Base-by-base conservation (phyloP, 2,888 invertebrate genomes). In the Pachliopta kotzebuea region DNA sequence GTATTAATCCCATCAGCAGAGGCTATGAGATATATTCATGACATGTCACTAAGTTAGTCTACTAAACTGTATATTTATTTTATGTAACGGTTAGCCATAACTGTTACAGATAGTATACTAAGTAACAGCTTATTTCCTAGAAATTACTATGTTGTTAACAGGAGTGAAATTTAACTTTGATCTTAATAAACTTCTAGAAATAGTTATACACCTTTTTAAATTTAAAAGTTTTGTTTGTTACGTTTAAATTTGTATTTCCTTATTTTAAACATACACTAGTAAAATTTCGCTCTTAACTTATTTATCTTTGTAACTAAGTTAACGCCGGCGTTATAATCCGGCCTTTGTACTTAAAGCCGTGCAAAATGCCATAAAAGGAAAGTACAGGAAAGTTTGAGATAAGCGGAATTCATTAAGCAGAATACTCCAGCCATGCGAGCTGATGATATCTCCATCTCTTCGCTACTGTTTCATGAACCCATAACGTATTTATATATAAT, bases 321-420 rank as follows among this genome's bases (percentile, higher is more conserved):
- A 57, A 61, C 29, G 53, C n/a, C 31, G 24, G 52, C 24, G 58
- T 66, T 52, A 62, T 66, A 61, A 61, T 65, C 61, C 57, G 24
- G 57, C 31, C 60, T 65, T 65, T 58, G 57, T 65, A 49, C 61
- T 58, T 26, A 57, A 49, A 54, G 45, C 57, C n/a, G 11, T 54
- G 31, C 54, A 58, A 65, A 61, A 58, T 65, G 54, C 61, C 21
- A 57, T 52, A 56, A 37, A 56, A 63, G 57, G 63, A 54, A 50
- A 55, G 67, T 67, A 68, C 68, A 68, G 71, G 70, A 69, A 70
- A 71, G 67, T 65, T 63, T 62, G 23, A 72, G 72, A 74, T 72
- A 72, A 72, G 67, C 70, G 69, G 68, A 71, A 71, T 70, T 68
- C 72, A 66, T 67, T 67, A 56, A 60, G 31, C 24, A 60, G 52